Percentiles rank a stretch among this genome's conserved stretches.
Conservation (phyloP, 64 coral and sea anemone species). For the Montipora sp. region DNA sequence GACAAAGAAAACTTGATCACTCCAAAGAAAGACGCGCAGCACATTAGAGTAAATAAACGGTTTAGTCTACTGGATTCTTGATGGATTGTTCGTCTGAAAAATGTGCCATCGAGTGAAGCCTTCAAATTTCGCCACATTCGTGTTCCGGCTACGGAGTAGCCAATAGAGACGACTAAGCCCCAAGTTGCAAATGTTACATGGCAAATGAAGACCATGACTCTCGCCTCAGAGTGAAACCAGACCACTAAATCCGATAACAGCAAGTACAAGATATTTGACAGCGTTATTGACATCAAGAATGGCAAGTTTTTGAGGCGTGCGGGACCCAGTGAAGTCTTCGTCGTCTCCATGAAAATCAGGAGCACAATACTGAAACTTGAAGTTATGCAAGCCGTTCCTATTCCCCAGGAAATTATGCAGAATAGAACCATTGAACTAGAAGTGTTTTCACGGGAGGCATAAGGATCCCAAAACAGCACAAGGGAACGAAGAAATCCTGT, state of each 20-base stretch:
- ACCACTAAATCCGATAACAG: slow-evolving; percentile 73
- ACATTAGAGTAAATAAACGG: slow-evolving; percentile 19
- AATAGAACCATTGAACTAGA: slow-evolving; percentile 24
- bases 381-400: slow-evolving; percentile 65
- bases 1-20: slow-evolving; percentile 27
- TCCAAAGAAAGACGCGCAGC: slow-evolving; percentile 34
- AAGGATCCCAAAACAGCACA: slow-evolving; percentile 65
- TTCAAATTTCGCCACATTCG: slow-evolving; percentile 77
- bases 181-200: slow-evolving; percentile 63
- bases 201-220: slow-evolving; percentile 66
- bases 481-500: slow-evolving; percentile 47
- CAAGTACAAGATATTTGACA: slow-evolving; percentile 67
- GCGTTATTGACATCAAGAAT: slow-evolving; percentile 52
- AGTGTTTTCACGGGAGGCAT: slow-evolving; percentile 1
- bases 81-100: background rate
- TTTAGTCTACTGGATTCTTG: slow-evolving; percentile 15
- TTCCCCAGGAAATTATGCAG: slow-evolving; percentile 40
- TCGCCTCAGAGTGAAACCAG: slow-evolving; percentile 38
- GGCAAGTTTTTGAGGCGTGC: slow-evolving; percentile 58
- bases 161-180: slow-evolving; percentile 73
- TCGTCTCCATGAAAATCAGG: slow-evolving; percentile 79
- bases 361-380: slow-evolving; percentile 74
- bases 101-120: slow-evolving; percentile 25
- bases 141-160: slow-evolving; percentile 61
- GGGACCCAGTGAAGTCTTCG: slow-evolving; percentile 61